A percentile compares a stretch with the other conserved stretches of the same genome.
phyloP scores from a whole-genome alignment of 2,888 invertebrate species.

The Bellardia pandia region DNA sequence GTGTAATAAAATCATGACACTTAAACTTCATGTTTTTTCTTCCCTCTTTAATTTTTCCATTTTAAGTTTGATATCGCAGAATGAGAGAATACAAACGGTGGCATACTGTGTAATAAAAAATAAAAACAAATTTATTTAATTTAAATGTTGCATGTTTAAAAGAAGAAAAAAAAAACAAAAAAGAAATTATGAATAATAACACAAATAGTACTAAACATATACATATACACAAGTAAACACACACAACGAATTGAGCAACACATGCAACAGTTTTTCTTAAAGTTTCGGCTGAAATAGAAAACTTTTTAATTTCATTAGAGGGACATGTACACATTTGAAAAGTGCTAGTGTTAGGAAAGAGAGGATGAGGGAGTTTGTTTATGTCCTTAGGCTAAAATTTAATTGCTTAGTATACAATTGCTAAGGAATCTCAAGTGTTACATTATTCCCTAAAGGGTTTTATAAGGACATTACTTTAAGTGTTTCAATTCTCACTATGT shows the following conservation, averaged over 20 bases:
- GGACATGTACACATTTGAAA: slow-evolving; percentile 28
- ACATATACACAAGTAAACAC: slow-evolving; percentile 7
- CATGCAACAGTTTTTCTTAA: slow-evolving; percentile 73
- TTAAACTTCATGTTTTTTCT: slow-evolving; percentile 6
- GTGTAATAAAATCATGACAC: slow-evolving; percentile 65
- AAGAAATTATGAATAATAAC: slow-evolving; percentile 62
- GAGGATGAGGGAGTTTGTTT: slow-evolving; percentile 36
- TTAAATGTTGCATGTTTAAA: slow-evolving; percentile 71
- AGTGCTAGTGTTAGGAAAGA: neutral
- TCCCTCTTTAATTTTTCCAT: neutral
- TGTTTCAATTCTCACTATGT: slow-evolving; percentile 61
- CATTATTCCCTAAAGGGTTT: slow-evolving; percentile 73
- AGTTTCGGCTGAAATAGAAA: slow-evolving; percentile 65
- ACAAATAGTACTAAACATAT: neutral
- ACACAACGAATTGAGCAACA: slow-evolving; percentile 30
- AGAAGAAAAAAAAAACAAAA: slow-evolving; percentile 34
- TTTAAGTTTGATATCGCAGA: slow-evolving; percentile 13
- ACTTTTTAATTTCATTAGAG: slow-evolving; percentile 66
- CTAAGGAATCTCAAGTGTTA: slow-evolving; percentile 72
- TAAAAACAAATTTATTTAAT: slow-evolving; percentile 68
- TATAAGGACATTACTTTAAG: slow-evolving; percentile 71
- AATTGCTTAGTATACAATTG: slow-evolving; percentile 72
- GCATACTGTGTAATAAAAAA: slow-evolving; percentile 41
- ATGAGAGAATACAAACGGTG: slow-evolving; percentile 35
- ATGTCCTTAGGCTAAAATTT: slow-evolving; percentile 67